Evolutionary conservation across 2,888 invertebrate species (phyloP).

Genomic region (Smittia aterrima): DNA sequence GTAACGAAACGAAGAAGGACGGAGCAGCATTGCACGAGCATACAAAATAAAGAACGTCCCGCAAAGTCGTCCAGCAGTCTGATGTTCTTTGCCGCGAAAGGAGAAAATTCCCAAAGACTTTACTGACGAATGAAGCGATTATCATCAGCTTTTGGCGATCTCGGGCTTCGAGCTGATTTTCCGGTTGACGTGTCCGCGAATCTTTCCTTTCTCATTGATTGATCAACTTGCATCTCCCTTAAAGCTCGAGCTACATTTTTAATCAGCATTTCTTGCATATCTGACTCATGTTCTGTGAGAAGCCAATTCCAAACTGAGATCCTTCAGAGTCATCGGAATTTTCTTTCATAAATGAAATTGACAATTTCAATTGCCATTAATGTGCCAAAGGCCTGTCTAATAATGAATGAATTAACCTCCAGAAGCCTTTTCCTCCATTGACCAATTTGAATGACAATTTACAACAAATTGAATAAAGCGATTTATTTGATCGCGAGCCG

Average conservation of each 20-base stretch:
- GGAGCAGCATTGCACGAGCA: neutral
- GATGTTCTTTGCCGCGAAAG: neutral
- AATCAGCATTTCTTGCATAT: slow-evolving; percentile 2
- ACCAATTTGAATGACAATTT: slow-evolving; percentile 34
- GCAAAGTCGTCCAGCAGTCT: slow-evolving; percentile 36
- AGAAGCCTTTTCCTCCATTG: neutral
- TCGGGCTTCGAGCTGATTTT: neutral
- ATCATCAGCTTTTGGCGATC: slow-evolving; percentile 23
- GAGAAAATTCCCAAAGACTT: neutral
- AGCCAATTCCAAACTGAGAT: neutral
- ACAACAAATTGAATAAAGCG: slow-evolving; percentile 33
- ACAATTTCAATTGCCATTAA: slow-evolving; percentile 15
- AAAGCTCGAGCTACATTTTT: neutral
- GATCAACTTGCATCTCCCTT: neutral
- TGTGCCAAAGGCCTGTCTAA: slow-evolving; percentile 28
- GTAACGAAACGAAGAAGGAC: slow-evolving; percentile 1
- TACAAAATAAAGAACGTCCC: neutral
- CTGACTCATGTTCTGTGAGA: neutral
- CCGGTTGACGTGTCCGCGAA: slow-evolving; percentile 12
- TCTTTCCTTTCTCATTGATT: neutral
- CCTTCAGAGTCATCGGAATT: too few species aligned
- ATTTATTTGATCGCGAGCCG: slow-evolving; percentile 17
- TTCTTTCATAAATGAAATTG: neutral
- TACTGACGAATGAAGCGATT: slow-evolving; percentile 15
- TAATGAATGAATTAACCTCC: slow-evolving; percentile 29